phyloP scores from a whole-genome alignment of 2,888 invertebrate species.

The Julus scandinavius region DNA sequence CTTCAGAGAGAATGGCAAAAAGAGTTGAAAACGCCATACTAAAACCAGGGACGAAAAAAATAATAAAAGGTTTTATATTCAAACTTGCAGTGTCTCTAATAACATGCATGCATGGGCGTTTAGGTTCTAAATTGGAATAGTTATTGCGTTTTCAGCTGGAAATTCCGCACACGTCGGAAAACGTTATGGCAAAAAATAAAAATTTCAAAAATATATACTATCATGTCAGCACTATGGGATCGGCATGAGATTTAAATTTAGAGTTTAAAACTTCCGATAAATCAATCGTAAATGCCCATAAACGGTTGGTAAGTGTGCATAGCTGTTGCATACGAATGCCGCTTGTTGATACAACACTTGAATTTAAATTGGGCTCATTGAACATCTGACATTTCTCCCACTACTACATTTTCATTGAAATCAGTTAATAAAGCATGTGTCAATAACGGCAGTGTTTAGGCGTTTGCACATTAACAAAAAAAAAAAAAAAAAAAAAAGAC shows the following conservation, averaged over 20 bases:
- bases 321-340: not conserved
- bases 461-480: too few species aligned
- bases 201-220: not conserved
- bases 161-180: conserved; percentile 9
- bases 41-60: not conserved
- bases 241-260: not conserved
- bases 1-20: not conserved
- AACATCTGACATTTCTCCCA: not conserved
- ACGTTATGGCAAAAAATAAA: not conserved
- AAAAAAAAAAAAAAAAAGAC: too few species aligned
- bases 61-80: not conserved
- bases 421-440: not conserved
- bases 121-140: conserved; percentile 5
- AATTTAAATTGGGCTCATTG: conserved; percentile 1
- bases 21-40: not conserved
- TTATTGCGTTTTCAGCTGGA: not conserved
- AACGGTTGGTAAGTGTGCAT: not conserved
- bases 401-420: not conserved
- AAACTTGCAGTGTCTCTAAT: not conserved
- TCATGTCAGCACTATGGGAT: not conserved
- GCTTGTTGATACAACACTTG: not conserved
- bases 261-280: not conserved
- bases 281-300: not conserved
- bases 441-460: too few species aligned
- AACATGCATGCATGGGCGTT: not conserved